A percentile compares a stretch with the other conserved stretches of the same genome.
Evolutionary conservation across 2,113 vertebrate species (phyloP).

Genomic region (Asarcornis scutulata): DNA sequence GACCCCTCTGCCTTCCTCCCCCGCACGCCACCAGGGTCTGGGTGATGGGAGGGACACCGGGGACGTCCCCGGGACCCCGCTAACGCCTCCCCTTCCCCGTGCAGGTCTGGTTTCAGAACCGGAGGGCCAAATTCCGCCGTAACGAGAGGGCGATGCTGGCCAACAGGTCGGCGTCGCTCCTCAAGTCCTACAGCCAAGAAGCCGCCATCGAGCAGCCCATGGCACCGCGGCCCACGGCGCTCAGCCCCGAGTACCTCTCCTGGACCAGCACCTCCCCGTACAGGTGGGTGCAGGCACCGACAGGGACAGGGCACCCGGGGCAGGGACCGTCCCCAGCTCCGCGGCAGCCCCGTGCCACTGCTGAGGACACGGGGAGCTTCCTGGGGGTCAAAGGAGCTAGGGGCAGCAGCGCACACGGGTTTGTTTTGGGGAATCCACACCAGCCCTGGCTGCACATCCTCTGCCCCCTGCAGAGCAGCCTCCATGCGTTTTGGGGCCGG

Average conservation of each 20-base stretch:
- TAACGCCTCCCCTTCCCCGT: neutral
- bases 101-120: slow-evolving; percentile 88
- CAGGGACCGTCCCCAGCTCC: neutral
- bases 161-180: slow-evolving; percentile 78
- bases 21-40: neutral
- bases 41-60: accelerated
- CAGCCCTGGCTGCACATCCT: neutral
- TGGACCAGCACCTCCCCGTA: slow-evolving; percentile 80
- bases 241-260: slow-evolving; percentile 80
- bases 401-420: neutral
- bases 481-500: accelerated
- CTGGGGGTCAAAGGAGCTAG: accelerated
- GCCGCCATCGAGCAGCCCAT: slow-evolving; percentile 82
- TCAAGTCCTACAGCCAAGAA: slow-evolving; percentile 83
- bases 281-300: slow-evolving; percentile 73
- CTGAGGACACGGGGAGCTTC: neutral
- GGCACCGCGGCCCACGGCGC: slow-evolving; percentile 74
- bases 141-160: slow-evolving; percentile 83
- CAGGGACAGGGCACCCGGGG: neutral
- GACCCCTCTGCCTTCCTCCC: neutral
- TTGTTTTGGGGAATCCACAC: neutral
- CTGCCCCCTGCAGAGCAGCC: neutral
- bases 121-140: slow-evolving; percentile 85
- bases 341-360: neutral
- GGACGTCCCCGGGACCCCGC: neutral